A percentile compares a stretch with the other conserved stretches of the same genome.
These are phyloP conservation scores for Hemibates koningsi DNA, from an alignment of 2,113 vertebrate species.

Conservation along the genomic window DNA sequence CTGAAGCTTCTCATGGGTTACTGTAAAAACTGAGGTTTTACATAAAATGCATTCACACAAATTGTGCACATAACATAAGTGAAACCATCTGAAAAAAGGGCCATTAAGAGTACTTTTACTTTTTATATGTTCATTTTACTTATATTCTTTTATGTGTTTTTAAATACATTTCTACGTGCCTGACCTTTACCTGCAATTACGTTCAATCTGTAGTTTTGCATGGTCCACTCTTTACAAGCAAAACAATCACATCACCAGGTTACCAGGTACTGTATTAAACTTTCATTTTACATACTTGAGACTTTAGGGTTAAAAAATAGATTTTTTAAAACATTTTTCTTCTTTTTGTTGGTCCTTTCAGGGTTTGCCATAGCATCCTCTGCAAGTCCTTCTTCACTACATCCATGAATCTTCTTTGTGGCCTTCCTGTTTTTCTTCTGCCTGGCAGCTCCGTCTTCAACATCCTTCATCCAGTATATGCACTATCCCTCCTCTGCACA, in stretches of 20 bases:
- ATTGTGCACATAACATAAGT: background rate
- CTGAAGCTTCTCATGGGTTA: background rate
- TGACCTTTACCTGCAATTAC: background rate
- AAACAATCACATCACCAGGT: background rate
- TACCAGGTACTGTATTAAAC: background rate
- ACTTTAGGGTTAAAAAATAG: background rate
- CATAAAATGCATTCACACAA: background rate
- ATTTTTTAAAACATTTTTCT: background rate
- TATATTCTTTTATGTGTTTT: background rate
- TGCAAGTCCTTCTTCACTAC: background rate
- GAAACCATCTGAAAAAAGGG: background rate
- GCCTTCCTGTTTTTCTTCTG: background rate
- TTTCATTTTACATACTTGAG: background rate
- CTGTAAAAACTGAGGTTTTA: background rate
- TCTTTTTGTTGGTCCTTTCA: background rate
- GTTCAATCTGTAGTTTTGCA: background rate
- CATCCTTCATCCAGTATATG: background rate
- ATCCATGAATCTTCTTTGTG: background rate
- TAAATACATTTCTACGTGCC: background rate
- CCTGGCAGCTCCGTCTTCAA: background rate
- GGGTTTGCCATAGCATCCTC: background rate
- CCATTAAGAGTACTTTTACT: background rate
- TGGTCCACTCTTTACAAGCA: background rate
- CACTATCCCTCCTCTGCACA: background rate
- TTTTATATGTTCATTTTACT: background rate